Percentiles rank a stretch among this genome's conserved stretches.
Conservation (phyloP, 2,888 invertebrate genomes). For the Sminthurinus aureus region DNA sequence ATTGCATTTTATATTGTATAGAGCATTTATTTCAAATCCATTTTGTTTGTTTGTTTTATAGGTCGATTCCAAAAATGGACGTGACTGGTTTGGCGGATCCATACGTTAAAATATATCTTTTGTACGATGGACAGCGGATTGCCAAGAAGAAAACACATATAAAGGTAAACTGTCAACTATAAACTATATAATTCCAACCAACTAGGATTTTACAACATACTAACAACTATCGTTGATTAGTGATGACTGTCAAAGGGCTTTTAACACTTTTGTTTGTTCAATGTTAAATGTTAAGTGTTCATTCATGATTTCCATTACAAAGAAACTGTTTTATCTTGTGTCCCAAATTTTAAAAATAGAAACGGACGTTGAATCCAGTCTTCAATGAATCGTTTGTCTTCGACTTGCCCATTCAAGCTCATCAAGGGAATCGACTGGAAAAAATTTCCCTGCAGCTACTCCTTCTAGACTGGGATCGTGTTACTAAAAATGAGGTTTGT, state of each 20-base stretch:
- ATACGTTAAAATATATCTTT: conserved; percentile 92
- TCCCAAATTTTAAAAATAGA: too few relatives aligned
- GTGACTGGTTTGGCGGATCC: conserved; percentile 93
- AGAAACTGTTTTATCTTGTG: too few relatives aligned
- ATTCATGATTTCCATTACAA: too few relatives aligned
- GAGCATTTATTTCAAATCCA: too few relatives aligned
- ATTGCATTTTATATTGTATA: too few relatives aligned
- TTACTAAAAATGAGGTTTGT: conserved; percentile 95
- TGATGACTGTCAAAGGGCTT: too few relatives aligned
- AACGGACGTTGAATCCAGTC: conserved; percentile 95
- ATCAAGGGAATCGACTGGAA: conserved; percentile 70
- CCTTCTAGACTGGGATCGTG: conserved; percentile 95
- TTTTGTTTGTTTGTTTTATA: conserved; percentile 58
- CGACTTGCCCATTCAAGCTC: conserved; percentile 82
- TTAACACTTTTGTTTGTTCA: too few relatives aligned
- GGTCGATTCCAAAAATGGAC: conserved; percentile 98
- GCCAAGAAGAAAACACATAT: conserved; percentile 99
- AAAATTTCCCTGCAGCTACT: conserved; percentile 87
- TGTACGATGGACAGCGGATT: conserved; percentile 96
- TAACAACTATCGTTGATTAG: too few relatives aligned
- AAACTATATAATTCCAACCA: too few relatives aligned
- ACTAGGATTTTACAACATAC: too few relatives aligned
- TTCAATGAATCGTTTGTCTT: conserved; percentile 99
- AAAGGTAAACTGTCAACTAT: conserved; percentile 67
- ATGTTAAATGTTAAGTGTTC: too few relatives aligned